Conservation (phyloP, 53 echinoderm and acorn worm species). For the Zoroaster sp. region DNA sequence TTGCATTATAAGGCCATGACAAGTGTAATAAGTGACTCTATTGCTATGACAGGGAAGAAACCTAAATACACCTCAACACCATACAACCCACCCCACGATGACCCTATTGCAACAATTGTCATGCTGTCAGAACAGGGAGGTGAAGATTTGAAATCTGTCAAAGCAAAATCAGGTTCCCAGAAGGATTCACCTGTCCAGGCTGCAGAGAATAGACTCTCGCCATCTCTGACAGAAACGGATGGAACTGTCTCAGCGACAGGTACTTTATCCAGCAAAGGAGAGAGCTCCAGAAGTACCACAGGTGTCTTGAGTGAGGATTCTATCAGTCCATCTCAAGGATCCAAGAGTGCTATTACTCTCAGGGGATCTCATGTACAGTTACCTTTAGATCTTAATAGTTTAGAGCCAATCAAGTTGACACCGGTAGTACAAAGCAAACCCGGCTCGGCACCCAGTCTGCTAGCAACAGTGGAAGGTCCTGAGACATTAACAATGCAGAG, state of each 20-base stretch:
- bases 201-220: not conserved
- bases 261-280: constrained; percentile 29
- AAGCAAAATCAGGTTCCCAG: not conserved
- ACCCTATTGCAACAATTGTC: not conserved
- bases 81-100: constrained; percentile 20
- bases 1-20: not conserved
- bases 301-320: constrained; percentile 62
- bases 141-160: not conserved
- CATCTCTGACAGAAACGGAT: not conserved
- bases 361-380: constrained; percentile 86
- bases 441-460: constrained; percentile 39
- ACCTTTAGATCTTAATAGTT: constrained; percentile 75
- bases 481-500: constrained; percentile 33
- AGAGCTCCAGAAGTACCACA: constrained; percentile 39
- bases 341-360: not conserved
- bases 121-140: not conserved
- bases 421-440: constrained; percentile 47
- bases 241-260: not conserved
- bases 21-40: constrained; percentile 56
- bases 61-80: constrained; percentile 63
- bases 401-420: constrained; percentile 47
- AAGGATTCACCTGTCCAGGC: not conserved
- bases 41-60: constrained; percentile 45
- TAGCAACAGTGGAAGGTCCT: constrained; percentile 46
- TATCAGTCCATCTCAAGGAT: constrained; percentile 23